These are phyloP conservation scores for Oncopodura yosiiana DNA, from an alignment of 1,140 invertebrate species.

Conservation along the genomic window DNA sequence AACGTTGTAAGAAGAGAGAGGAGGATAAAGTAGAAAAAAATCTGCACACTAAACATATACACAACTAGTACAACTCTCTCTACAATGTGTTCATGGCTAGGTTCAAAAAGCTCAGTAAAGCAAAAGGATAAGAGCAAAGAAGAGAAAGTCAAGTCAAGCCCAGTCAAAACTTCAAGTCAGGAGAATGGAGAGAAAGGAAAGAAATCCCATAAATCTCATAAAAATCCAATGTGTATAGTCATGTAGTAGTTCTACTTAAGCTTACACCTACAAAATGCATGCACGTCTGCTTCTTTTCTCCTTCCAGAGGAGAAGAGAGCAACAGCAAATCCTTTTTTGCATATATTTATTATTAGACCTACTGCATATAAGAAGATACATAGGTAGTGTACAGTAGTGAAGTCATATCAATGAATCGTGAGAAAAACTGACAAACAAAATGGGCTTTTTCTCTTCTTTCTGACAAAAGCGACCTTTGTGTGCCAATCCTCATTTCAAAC, in stretches of 20 bases:
- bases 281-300: neutral
- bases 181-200: constrained; percentile 21
- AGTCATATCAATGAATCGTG: constrained; percentile 15
- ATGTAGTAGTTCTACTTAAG: neutral
- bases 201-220: constrained; percentile 25
- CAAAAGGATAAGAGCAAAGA: neutral
- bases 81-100: neutral
- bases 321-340: too few species aligned
- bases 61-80: neutral
- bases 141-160: neutral
- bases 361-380: neutral
- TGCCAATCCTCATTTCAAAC: too few species aligned
- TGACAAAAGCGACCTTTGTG: too few species aligned
- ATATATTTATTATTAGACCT: neutral
- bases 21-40: neutral
- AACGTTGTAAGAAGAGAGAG: too few species aligned
- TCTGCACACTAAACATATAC: too few species aligned
- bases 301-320: too few species aligned
- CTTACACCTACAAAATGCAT: neutral
- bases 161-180: constrained; percentile 8
- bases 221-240: constrained; percentile 8
- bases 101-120: neutral
- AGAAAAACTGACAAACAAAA: constrained; percentile 12
- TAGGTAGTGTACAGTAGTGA: neutral
- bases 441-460: too few species aligned